Evolutionary conservation across 2,113 vertebrate genomes (phyloP).

Genomic region (Montifringilla adamsi): DNA sequence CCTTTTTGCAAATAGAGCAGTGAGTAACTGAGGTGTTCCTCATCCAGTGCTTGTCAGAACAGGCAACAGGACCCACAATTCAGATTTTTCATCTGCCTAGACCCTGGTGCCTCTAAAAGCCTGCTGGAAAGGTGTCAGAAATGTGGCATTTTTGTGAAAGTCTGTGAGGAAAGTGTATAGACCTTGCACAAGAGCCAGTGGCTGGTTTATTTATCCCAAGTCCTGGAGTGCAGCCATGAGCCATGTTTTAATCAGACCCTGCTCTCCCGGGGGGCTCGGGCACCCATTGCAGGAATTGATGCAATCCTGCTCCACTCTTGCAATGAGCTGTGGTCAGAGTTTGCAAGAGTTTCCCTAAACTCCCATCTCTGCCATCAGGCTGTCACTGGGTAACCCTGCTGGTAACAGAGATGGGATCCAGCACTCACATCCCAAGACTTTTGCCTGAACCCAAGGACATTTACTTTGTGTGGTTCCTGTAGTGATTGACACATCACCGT

Average conservation of each 20-base stretch:
- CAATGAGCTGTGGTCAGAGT: background rate
- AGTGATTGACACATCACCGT: background rate
- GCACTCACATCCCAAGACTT: background rate
- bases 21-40: background rate
- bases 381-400: background rate
- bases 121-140: conserved; percentile 54
- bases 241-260: background rate
- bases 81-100: background rate
- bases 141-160: conserved; percentile 46
- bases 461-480: background rate
- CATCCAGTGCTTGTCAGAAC: background rate
- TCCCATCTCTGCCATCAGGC: background rate
- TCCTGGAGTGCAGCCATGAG: background rate
- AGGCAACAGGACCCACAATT: background rate
- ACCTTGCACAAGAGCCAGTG: conserved; percentile 43
- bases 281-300: conserved; percentile 34
- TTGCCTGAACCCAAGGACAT: background rate
- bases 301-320: conserved; percentile 27
- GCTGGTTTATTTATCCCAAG: conserved; percentile 40
- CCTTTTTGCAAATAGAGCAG: background rate
- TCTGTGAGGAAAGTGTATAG: background rate
- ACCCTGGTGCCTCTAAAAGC: background rate
- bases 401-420: background rate
- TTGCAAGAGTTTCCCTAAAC: background rate
- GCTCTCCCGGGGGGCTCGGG: conserved; percentile 17